Conservation (phyloP, 2,113 vertebrate genomes). For the Antechinus flavipes region DNA sequence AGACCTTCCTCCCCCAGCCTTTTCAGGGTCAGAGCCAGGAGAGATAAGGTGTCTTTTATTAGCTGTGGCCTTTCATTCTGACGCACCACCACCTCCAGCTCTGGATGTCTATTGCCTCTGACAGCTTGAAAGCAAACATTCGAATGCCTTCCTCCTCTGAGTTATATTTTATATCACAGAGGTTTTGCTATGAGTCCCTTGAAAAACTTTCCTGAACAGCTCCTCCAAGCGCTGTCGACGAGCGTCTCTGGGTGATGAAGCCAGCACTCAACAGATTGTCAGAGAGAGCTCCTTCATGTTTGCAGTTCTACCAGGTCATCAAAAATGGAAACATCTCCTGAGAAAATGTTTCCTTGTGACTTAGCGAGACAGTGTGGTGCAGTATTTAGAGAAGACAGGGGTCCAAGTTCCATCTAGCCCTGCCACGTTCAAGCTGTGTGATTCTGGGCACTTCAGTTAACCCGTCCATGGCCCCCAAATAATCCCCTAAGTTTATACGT, state of each 20-base stretch:
- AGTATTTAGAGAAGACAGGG: background rate
- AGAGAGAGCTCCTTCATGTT: conserved; percentile 61
- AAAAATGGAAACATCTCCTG: conserved; percentile 51
- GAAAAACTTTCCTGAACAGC: conserved; percentile 53
- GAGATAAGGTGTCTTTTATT: background rate
- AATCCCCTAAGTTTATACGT: background rate
- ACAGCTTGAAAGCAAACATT: background rate
- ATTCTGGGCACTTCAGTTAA: background rate
- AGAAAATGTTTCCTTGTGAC: background rate
- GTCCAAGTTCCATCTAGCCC: background rate
- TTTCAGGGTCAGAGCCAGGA: background rate
- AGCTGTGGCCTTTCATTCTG: background rate
- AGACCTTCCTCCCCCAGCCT: background rate
- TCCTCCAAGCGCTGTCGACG: conserved; percentile 36
- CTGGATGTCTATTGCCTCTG: background rate
- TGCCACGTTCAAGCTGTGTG: background rate
- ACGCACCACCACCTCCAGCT: background rate
- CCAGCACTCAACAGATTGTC: conserved; percentile 37
- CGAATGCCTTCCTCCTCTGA: background rate
- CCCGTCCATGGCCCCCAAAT: background rate
- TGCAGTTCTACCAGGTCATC: conserved; percentile 64
- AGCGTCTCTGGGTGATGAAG: conserved; percentile 35
- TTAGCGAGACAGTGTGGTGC: background rate
- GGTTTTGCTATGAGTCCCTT: conserved; percentile 19
- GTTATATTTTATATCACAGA: conserved; percentile 11